Conservation (phyloP, 2,113 vertebrate genomes). For the Thamnophis sirtalis region DNA sequence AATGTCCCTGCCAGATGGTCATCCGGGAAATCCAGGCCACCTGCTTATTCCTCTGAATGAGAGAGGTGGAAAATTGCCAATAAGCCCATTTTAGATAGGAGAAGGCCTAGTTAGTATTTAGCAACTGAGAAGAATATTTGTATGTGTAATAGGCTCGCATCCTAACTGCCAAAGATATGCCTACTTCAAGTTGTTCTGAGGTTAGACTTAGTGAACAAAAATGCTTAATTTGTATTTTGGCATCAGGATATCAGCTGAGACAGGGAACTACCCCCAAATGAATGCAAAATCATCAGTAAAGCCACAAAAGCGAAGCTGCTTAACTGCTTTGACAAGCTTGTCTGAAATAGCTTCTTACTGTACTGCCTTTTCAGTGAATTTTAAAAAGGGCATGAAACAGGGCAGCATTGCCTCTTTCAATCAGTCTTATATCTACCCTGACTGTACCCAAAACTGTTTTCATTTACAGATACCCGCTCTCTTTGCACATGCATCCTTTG, state of each 20-base stretch:
- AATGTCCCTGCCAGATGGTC: background rate
- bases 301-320: background rate
- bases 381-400: background rate
- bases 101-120: background rate
- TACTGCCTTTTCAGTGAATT: background rate
- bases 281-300: background rate
- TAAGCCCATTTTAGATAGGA: background rate
- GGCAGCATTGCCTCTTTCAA: background rate
- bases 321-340: background rate
- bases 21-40: background rate
- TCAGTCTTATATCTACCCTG: background rate
- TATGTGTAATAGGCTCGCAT: background rate
- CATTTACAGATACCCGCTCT: background rate
- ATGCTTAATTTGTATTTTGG: background rate
- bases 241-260: background rate
- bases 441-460: background rate
- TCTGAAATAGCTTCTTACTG: background rate
- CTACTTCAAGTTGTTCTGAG: background rate
- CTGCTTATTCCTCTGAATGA: background rate
- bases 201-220: background rate
- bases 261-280: background rate
- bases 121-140: background rate
- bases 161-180: background rate
- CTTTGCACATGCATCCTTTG: background rate
- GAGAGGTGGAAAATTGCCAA: background rate